A percentile compares a stretch with the other conserved stretches of the same genome.
Evolutionary conservation across 2,888 invertebrate species (phyloP).

Genomic region (Esperia sulphurella): DNA sequence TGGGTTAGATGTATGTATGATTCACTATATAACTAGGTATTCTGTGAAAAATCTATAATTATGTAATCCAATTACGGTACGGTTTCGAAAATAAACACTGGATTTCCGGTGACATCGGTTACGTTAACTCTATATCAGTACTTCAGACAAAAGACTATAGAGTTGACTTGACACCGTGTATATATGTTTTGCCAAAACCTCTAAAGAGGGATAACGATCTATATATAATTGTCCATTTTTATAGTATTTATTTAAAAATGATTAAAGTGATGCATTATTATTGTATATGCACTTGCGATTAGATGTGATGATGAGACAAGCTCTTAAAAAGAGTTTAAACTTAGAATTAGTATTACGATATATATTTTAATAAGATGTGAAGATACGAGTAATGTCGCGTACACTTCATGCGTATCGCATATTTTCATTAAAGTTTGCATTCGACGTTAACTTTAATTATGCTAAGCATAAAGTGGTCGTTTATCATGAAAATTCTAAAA

Average conservation of each 20-base stretch:
- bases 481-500: not conserved
- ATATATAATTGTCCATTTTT: conserved; percentile 20
- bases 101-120: no score
- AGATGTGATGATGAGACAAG: conserved; percentile 52
- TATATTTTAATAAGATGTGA: not conserved
- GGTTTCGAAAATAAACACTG: no score
- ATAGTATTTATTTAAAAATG: conserved; percentile 12
- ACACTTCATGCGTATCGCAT: not conserved
- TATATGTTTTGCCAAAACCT: conserved; percentile 21
- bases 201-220: conserved; percentile 9
- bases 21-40: no score
- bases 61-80: no score
- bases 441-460: conserved; percentile 2
- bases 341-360: conserved; percentile 27
- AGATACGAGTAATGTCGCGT: not conserved
- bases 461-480: conserved; percentile 6
- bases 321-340: conserved; percentile 49
- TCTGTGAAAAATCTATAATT: no score
- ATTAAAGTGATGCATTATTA: no score
- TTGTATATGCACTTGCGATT: conserved; percentile 38
- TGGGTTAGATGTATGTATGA: no score
- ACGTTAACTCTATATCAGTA: no score
- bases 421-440: not conserved
- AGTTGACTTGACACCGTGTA: no score
- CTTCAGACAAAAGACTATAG: no score